These are phyloP conservation scores for Drosophila arizonae DNA, from an alignment of 1,140 invertebrate species.

Conservation along the genomic window DNA sequence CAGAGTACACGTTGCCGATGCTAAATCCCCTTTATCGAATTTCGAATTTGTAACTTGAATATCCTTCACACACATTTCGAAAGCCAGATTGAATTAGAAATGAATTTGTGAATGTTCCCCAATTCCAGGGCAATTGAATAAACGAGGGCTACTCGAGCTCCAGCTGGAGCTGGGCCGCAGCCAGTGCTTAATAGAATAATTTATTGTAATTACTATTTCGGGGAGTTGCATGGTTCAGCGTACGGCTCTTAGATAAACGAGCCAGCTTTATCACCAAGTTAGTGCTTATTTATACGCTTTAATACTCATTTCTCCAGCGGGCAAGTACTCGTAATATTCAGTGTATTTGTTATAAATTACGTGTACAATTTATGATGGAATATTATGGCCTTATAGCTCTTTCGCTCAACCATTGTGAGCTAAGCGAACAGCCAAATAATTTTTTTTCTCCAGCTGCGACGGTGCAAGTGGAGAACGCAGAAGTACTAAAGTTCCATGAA, in stretches of 20 bases:
- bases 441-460: slow-evolving; percentile 20
- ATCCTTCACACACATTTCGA: background rate
- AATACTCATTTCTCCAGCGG: slow-evolving; percentile 29
- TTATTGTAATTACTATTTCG: slow-evolving; percentile 47
- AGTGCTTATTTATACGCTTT: slow-evolving; percentile 49
- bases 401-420: slow-evolving; percentile 9
- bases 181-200: slow-evolving; percentile 47
- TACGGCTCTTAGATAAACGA: slow-evolving; percentile 32
- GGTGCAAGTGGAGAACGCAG: slow-evolving; percentile 5
- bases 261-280: slow-evolving; percentile 43
- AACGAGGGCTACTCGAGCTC: background rate
- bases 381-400: slow-evolving; percentile 34
- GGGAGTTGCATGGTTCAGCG: slow-evolving; percentile 7
- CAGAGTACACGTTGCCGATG: too few species aligned
- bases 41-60: slow-evolving; percentile 19
- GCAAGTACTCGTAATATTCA: slow-evolving; percentile 32
- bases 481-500: slow-evolving; percentile 39
- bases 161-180: background rate
- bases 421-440: background rate
- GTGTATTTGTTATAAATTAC: slow-evolving; percentile 49
- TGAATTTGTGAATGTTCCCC: slow-evolving; percentile 26
- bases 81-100: slow-evolving; percentile 4
- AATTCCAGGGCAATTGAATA: background rate
- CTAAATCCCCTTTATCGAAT: too few species aligned
- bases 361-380: slow-evolving; percentile 38